These are phyloP conservation scores for Nipponacmea schrenckii DNA, from an alignment of 2,888 invertebrate genomes.

Conservation along the genomic window DNA sequence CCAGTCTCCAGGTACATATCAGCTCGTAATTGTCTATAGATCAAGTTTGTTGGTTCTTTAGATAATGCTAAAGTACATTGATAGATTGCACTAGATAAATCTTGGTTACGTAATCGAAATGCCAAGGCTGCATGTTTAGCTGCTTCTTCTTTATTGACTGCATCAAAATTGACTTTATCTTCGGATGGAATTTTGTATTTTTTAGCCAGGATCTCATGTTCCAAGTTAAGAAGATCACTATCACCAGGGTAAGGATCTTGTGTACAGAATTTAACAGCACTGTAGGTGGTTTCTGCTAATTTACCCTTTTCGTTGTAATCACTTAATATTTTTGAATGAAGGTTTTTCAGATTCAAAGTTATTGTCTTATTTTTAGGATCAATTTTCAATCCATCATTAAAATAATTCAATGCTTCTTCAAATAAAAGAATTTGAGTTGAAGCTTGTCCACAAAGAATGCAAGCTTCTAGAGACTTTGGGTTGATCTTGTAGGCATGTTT, in stretches of 20 bases:
- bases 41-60: constrained; percentile 34
- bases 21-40: constrained; percentile 45
- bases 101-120: constrained; percentile 28
- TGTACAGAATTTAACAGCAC: constrained; percentile 49
- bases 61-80: constrained; percentile 36
- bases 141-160: constrained; percentile 21
- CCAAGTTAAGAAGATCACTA: constrained; percentile 44
- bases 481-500: constrained; percentile 37
- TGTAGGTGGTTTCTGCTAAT: constrained; percentile 44
- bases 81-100: constrained; percentile 38
- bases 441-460: constrained; percentile 42
- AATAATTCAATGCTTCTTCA: constrained; percentile 48
- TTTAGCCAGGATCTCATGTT: constrained; percentile 48
- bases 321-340: constrained; percentile 46
- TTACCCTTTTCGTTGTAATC: constrained; percentile 36
- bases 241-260: constrained; percentile 59
- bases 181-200: constrained; percentile 46
- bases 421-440: constrained; percentile 39
- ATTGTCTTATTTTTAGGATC: constrained; percentile 45
- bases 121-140: constrained; percentile 15
- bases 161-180: constrained; percentile 19
- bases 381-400: constrained; percentile 46
- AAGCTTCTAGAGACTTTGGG: constrained; percentile 25
- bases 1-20: constrained; percentile 41
- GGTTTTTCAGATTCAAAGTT: constrained; percentile 39